Conservation (phyloP, 2,113 vertebrate genomes). For the Zapornia atra region DNA sequence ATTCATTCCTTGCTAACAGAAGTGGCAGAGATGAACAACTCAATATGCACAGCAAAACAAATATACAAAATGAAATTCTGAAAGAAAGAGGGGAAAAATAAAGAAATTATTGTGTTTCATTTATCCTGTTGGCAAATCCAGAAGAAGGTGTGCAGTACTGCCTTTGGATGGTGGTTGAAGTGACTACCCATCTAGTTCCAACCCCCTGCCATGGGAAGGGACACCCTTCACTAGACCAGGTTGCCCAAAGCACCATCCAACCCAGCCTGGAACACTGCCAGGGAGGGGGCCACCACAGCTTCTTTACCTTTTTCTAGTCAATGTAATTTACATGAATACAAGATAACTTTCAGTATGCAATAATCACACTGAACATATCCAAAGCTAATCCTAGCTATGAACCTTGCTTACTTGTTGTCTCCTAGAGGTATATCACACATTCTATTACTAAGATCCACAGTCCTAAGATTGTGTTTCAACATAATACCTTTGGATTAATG, state of each 20-base stretch:
- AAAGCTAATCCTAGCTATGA: constrained; percentile 62
- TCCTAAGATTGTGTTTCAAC: background rate
- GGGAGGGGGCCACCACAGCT: no score
- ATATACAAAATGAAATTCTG: background rate
- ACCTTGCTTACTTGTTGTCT: constrained; percentile 62
- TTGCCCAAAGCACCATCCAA: no score
- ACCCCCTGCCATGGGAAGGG: no score
- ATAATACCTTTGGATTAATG: background rate
- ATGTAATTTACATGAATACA: constrained; percentile 67
- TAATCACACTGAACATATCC: constrained; percentile 38
- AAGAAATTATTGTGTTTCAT: background rate
- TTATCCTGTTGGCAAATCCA: background rate
- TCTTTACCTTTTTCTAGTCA: constrained; percentile 24
- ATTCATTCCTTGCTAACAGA: background rate
- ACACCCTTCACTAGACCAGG: no score
- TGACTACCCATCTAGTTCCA: no score
- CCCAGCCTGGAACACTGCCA: no score
- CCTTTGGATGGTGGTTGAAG: background rate
- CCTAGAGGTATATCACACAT: constrained; percentile 13
- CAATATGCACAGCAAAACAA: background rate
- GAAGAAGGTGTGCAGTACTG: background rate
- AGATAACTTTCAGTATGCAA: constrained; percentile 48
- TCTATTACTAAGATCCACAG: background rate
- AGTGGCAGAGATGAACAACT: background rate
- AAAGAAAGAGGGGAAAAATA: background rate